Evolutionary conservation across 2,888 invertebrate genomes (phyloP), one percentile per base, ranked within the genome.

Genomic region (Crematogaster levior): DNA sequence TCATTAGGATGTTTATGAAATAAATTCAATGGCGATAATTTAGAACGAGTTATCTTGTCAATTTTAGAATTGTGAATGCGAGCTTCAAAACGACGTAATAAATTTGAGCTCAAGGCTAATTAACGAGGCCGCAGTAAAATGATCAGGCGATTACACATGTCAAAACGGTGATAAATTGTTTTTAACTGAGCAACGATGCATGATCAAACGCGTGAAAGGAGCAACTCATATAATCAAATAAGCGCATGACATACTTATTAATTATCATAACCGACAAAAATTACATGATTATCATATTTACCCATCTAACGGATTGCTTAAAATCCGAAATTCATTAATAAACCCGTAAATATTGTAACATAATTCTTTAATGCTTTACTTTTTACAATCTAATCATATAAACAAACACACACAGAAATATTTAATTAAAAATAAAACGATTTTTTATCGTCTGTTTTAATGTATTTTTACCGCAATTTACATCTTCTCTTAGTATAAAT

Each of bases 131-230:
- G 30, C 2, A 60, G 3, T 56, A 0, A 60, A 46, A 6, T 34
- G 21, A 46, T 60, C 21, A 46, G 10, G 10, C 30, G 30, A 60
- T 73, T 73, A 73, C n/a, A 60, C 9, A 18, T 27, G 21, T 43
- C 43, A 43, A 73, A 60, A 21, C 3, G 15, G 30, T 73, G 30
- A 46, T 46, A 73, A 73, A 73, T 73, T 6, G 15, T 60, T 60
- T 30, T 60, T 30, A 46, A 58, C 6, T 1, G 21, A 12, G 24
- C 18, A 46, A 46, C 6, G 10, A 21, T 21, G 43, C 10, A 34
- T 6, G 4, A 21, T 34, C n/a, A 48, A 15, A 51, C 7, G 15
- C 27, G 18, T 48, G 21, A 73, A 60, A 12, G 10, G 18, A 46
- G 12, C 1, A n/a, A 18, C 5, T 46, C 9, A 5, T 30, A 34